A percentile compares a stretch with the other conserved stretches of the same genome.
These are phyloP conservation scores for Salvelinus alpinus DNA, from an alignment of 2,113 vertebrate species.

Conservation along the genomic window DNA sequence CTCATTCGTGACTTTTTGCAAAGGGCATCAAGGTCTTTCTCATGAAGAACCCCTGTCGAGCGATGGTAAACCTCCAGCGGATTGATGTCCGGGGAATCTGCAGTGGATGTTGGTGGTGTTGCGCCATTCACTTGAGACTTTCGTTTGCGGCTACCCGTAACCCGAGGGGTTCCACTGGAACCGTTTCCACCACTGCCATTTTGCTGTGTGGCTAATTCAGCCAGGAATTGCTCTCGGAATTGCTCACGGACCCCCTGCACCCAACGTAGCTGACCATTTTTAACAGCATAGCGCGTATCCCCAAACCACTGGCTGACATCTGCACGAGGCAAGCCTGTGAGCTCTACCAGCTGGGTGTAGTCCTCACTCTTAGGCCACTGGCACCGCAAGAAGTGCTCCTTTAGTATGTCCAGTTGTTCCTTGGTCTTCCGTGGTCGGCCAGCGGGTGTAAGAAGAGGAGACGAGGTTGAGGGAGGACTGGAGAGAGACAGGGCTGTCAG, in stretches of 20 bases:
- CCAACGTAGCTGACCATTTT: constrained; percentile 90
- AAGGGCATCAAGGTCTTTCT: constrained; percentile 76
- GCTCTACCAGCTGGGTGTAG: constrained; percentile 82
- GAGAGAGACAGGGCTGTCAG: constrained; percentile 40
- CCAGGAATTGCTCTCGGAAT: constrained; percentile 61
- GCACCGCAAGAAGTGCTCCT: constrained; percentile 84
- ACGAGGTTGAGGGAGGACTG: constrained; percentile 62
- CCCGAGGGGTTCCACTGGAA: constrained; percentile 42
- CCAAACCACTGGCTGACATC: constrained; percentile 94
- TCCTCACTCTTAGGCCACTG: constrained; percentile 88
- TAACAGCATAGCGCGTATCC: constrained; percentile 88
- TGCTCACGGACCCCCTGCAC: constrained; percentile 75
- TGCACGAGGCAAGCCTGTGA: constrained; percentile 83
- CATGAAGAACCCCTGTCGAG: constrained; percentile 64
- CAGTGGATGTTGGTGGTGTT: constrained; percentile 7
- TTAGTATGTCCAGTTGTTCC: constrained; percentile 85
- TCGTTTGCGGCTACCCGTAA: constrained; percentile 65
- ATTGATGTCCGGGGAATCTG: constrained; percentile 59
- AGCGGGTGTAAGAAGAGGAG: constrained; percentile 68
- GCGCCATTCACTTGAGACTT: constrained; percentile 58
- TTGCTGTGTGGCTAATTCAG: constrained; percentile 71
- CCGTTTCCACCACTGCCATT: constrained; percentile 48
- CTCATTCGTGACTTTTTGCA: constrained; percentile 79
- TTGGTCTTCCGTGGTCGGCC: constrained; percentile 85
- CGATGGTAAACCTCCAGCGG: constrained; percentile 66